A percentile compares a stretch with the other conserved stretches of the same genome.
phyloP scores from a whole-genome alignment of 1,140 invertebrate species.

The Nebria ingens region DNA sequence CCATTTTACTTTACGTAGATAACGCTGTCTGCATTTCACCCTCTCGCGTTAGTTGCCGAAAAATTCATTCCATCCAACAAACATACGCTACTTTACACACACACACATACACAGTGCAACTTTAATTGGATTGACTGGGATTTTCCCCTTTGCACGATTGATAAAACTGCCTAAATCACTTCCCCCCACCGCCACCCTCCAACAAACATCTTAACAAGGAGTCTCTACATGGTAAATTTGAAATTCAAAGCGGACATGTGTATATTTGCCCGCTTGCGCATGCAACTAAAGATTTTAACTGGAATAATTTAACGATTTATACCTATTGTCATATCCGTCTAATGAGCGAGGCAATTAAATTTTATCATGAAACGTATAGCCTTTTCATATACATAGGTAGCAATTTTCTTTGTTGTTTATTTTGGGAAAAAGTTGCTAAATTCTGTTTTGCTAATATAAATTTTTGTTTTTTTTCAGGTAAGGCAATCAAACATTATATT shows the following conservation, averaged over 20 bases:
- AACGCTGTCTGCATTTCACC: neutral
- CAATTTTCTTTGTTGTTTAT: too few species aligned
- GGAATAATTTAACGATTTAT: neutral
- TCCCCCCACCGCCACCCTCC: neutral
- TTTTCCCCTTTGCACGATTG: neutral
- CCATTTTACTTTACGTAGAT: too few species aligned
- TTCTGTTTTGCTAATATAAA: too few species aligned
- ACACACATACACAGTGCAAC: neutral
- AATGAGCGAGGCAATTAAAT: neutral
- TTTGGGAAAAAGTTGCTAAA: too few species aligned
- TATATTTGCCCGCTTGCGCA: neutral
- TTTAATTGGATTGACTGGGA: neutral
- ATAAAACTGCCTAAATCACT: neutral
- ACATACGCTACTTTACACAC: neutral
- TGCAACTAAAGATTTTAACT: neutral
- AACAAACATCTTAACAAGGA: neutral
- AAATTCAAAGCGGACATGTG: neutral
- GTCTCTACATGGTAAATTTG: neutral
- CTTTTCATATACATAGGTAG: too few species aligned
- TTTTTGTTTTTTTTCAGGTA: too few species aligned
- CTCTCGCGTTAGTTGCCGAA: neutral
- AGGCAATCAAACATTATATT: too few species aligned
- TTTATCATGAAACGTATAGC: too few species aligned
- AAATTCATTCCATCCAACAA: neutral
- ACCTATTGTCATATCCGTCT: neutral